Percentiles rank a stretch among this genome's conserved stretches.
These are phyloP conservation scores for Hyles vespertilio DNA, from an alignment of 1,140 invertebrate genomes.

Conservation along the genomic window DNA sequence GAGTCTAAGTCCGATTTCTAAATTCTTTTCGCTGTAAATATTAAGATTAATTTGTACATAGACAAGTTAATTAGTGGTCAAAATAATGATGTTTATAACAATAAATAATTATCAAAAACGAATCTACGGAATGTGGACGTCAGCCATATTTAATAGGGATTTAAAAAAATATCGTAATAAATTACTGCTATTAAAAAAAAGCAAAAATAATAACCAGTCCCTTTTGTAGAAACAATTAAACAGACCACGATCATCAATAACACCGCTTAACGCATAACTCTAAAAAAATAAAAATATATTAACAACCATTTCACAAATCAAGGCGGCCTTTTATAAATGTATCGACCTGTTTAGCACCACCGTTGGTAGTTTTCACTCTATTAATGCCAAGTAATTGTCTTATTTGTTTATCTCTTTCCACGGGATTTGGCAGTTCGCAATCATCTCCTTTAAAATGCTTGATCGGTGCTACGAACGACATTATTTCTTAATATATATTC, in stretches of 20 bases:
- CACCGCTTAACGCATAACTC: background rate
- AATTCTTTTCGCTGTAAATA: no score
- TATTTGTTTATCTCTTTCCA: slow-evolving; percentile 54
- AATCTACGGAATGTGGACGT: no score
- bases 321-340: background rate
- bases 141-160: no score
- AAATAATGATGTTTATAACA: no score
- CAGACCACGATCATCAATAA: background rate
- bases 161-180: no score
- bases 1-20: no score
- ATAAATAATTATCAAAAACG: no score
- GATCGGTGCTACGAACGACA: slow-evolving; percentile 20
- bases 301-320: background rate
- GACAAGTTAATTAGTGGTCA: no score
- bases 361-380: background rate
- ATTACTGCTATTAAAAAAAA: background rate
- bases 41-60: no score
- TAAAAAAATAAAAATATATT: slow-evolving; percentile 15
- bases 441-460: slow-evolving; percentile 56
- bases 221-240: slow-evolving; percentile 12
- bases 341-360: background rate
- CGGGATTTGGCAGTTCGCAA: slow-evolving; percentile 42
- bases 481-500: no score
- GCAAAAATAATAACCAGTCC: slow-evolving; percentile 17
- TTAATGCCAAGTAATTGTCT: slow-evolving; percentile 50